phyloP scores from a whole-genome alignment of 2,888 invertebrate genomes.

The Lithophane leautieri region DNA sequence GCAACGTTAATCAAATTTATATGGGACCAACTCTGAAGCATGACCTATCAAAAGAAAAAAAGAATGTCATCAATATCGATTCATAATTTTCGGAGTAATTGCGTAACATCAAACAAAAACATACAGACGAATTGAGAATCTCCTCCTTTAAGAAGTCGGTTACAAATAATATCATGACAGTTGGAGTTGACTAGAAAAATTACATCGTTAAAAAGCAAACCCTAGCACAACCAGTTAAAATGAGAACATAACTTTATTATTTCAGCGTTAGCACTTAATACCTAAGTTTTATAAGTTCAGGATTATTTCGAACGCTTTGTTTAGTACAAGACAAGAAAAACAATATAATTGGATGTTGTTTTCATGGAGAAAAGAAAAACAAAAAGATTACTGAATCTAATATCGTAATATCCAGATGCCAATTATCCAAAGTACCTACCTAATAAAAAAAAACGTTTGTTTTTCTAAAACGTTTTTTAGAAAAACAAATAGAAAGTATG shows the following conservation, averaged over 20 bases:
- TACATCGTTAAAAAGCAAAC: slow-evolving; percentile 17
- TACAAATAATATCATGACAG: slow-evolving; percentile 21
- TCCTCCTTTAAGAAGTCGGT: too few relatives aligned
- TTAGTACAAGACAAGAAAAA: slow-evolving; percentile 6
- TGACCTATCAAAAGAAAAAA: too few relatives aligned
- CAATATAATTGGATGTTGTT: slow-evolving; percentile 9
- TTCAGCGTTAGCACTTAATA: not conserved
- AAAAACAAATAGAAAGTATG: not conserved
- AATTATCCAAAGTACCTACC: not conserved
- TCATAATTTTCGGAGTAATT: too few relatives aligned
- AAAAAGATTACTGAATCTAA: not conserved
- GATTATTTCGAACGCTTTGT: slow-evolving; percentile 1
- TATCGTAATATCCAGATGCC: not conserved
- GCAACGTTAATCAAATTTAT: too few relatives aligned
- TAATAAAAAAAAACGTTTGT: too few relatives aligned
- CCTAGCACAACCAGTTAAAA: slow-evolving; percentile 1
- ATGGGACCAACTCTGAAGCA: too few relatives aligned
- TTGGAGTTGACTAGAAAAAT: slow-evolving; percentile 19
- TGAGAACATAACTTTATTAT: slow-evolving; percentile 13
- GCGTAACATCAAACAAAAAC: too few relatives aligned
- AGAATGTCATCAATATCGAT: too few relatives aligned
- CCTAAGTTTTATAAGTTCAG: not conserved
- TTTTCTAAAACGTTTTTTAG: not conserved
- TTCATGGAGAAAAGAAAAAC: not conserved
- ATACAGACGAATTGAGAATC: too few relatives aligned